A percentile compares a stretch with the other conserved stretches of the same genome.
Evolutionary conservation across 2,797 vertebrate species (phyloP).

Genomic region (Periophthalmus magnuspinnatus): DNA sequence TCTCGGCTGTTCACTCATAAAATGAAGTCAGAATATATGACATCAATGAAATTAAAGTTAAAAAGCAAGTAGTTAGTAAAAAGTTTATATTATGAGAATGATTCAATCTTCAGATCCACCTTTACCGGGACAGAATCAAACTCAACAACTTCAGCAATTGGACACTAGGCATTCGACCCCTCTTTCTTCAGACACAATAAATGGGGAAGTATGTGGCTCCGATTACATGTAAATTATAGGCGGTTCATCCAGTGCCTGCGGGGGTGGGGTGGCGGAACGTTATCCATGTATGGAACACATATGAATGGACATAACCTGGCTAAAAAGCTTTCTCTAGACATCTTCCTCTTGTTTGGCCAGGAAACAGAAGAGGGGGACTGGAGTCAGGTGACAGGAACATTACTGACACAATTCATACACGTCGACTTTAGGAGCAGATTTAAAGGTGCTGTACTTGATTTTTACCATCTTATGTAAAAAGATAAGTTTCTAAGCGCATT

Average conservation of each 20-base stretch:
- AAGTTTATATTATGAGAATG: not conserved
- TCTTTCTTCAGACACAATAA: constrained; percentile 77
- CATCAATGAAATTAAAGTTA: constrained; percentile 21
- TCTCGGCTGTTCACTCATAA: constrained; percentile 25
- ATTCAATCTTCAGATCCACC: constrained; percentile 24
- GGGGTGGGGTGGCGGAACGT: constrained; percentile 63
- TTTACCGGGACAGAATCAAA: constrained; percentile 35
- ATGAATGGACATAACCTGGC: constrained; percentile 68
- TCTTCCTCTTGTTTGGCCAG: constrained; percentile 72
- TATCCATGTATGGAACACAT: constrained; percentile 61
- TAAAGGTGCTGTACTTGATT: not conserved
- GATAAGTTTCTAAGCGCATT: no score
- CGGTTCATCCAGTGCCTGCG: constrained; percentile 63
- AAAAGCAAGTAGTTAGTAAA: not conserved
- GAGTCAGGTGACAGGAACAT: constrained; percentile 64
- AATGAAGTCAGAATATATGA: constrained; percentile 20
- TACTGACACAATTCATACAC: constrained; percentile 24
- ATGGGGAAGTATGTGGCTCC: constrained; percentile 68
- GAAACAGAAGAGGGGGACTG: constrained; percentile 68
- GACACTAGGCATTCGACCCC: constrained; percentile 69
- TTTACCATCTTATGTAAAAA: no score
- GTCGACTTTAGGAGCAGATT: not conserved
- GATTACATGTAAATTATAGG: constrained; percentile 80
- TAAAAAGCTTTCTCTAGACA: constrained; percentile 65
- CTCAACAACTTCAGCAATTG: constrained; percentile 57